A percentile compares a stretch with the other conserved stretches of the same genome.
Conservation (phyloP, 2,888 invertebrate genomes). For the Euplexia lucipara region DNA sequence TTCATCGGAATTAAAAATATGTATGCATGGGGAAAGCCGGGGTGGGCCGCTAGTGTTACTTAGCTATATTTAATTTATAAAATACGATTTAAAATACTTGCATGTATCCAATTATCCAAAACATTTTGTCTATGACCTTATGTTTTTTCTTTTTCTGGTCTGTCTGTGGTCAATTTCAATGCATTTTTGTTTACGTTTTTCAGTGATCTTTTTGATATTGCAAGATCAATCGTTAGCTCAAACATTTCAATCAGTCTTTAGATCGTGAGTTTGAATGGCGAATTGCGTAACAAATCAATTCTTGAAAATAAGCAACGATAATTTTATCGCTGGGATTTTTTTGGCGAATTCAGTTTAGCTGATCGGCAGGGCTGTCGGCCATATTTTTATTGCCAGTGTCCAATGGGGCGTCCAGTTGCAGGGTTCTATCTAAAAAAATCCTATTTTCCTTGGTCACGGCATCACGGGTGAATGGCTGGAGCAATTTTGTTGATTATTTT, state of each 20-base stretch:
- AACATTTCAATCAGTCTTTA: conserved; percentile 31
- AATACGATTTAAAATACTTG: no score
- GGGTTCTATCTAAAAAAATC: no score
- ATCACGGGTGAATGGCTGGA: no score
- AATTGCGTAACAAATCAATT: not conserved
- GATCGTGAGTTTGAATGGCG: not conserved
- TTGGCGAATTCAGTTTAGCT: not conserved
- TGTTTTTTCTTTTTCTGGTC: not conserved
- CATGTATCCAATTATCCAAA: conserved; percentile 13
- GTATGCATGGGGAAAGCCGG: no score
- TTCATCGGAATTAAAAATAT: no score
- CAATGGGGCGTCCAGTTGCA: no score
- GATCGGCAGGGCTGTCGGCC: no score
- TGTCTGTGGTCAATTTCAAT: not conserved
- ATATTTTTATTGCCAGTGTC: no score
- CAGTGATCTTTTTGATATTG: conserved; percentile 9
- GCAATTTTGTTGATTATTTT: no score
- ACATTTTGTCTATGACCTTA: conserved; percentile 17
- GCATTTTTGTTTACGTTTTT: conserved; percentile 34
- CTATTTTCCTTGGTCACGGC: no score
- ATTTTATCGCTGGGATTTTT: not conserved
- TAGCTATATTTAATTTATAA: no score
- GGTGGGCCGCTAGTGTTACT: no score
- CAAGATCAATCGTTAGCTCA: conserved; percentile 12
- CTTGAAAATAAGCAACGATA: not conserved